Percentiles rank a stretch among this genome's conserved stretches.
Evolutionary conservation across 2,113 vertebrate genomes (phyloP).

Genomic region (Hydropotes inermis): DNA sequence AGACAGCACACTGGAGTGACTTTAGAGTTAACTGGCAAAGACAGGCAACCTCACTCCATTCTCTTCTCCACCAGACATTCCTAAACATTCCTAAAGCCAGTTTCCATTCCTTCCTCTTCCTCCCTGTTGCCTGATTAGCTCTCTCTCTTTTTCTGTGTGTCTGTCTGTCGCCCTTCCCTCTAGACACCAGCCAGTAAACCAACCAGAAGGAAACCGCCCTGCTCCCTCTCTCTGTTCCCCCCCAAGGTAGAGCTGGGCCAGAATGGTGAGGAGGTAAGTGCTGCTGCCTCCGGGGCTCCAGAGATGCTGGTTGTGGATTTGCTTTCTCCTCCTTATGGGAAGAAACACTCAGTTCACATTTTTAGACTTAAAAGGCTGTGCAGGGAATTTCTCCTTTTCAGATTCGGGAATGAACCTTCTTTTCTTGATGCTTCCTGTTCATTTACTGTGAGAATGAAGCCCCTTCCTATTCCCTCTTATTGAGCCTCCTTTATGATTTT

Average conservation of each 20-base stretch:
- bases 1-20: not conserved
- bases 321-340: not conserved
- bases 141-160: constrained; percentile 57
- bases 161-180: constrained; percentile 70
- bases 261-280: constrained; percentile 85
- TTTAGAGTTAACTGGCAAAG: not conserved
- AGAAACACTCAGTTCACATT: not conserved
- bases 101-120: not conserved
- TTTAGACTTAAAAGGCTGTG: not conserved
- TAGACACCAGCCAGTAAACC: constrained; percentile 82
- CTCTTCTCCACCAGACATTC: not conserved
- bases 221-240: constrained; percentile 82
- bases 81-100: not conserved
- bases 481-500: not conserved
- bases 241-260: constrained; percentile 79
- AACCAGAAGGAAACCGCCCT: constrained; percentile 84
- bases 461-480: not conserved
- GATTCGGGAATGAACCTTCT: not conserved
- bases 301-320: not conserved
- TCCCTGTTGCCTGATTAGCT: constrained; percentile 58
- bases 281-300: not conserved
- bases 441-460: not conserved
- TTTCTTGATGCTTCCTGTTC: not conserved
- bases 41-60: accelerated
- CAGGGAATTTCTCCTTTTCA: not conserved